Conservation (phyloP, 2,888 invertebrate species). For the Zelleria hepariella region DNA sequence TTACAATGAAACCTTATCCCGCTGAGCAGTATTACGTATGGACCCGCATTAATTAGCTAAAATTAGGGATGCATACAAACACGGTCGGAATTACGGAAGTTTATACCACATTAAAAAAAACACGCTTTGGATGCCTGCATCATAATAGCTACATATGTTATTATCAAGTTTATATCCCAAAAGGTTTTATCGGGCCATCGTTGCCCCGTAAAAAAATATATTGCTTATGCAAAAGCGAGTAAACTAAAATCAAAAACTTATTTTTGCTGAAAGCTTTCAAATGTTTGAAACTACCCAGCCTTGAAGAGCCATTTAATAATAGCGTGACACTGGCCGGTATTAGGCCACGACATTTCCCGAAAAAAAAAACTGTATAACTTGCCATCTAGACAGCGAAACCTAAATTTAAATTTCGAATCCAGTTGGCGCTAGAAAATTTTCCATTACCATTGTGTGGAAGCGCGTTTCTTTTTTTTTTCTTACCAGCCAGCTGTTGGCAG, state of each 20-base stretch:
- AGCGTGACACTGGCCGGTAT: not conserved
- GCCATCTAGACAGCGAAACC: not conserved
- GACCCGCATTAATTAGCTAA: not conserved
- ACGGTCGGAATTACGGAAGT: not conserved
- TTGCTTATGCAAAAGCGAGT: too few relatives aligned
- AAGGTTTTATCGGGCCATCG: too few relatives aligned
- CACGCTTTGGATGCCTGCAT: too few relatives aligned
- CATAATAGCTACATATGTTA: too few relatives aligned
- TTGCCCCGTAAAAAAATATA: too few relatives aligned
- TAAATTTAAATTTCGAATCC: slow-evolving; percentile 1
- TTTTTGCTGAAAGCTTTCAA: not conserved
- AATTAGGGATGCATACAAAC: not conserved
- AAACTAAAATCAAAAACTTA: too few relatives aligned
- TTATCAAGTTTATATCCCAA: too few relatives aligned
- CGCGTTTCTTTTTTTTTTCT: not conserved
- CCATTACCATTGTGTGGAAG: slow-evolving; percentile 1
- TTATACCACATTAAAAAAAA: not conserved
- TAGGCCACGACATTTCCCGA: not conserved
- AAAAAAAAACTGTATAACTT: not conserved
- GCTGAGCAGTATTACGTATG: not conserved
- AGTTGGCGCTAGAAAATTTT: not conserved
- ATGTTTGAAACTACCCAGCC: not conserved
- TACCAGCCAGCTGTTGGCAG: slow-evolving; percentile 1
- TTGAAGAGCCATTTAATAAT: not conserved
- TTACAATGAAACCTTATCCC: not conserved